Conservation (phyloP, 2,888 invertebrate species). For the Metallyticus violacea region DNA sequence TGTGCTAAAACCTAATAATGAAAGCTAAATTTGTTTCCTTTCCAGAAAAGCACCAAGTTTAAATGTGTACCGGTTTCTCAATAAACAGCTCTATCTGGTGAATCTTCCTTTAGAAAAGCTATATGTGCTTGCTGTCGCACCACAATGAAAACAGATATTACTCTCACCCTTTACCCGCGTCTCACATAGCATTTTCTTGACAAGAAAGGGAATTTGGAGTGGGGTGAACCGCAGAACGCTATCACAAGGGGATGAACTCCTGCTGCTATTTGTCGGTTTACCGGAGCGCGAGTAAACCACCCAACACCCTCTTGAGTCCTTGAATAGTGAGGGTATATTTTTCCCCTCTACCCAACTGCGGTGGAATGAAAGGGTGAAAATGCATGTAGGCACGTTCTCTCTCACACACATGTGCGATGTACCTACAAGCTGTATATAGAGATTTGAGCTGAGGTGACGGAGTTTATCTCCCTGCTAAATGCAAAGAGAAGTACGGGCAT, state of each 20-base stretch:
- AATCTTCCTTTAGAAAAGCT: background rate
- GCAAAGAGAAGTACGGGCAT: background rate
- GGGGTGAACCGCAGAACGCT: background rate
- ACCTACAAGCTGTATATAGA: background rate
- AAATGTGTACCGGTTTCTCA: too few species aligned
- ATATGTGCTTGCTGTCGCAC: background rate
- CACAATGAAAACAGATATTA: background rate
- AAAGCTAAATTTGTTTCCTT: too few species aligned
- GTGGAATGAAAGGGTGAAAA: background rate
- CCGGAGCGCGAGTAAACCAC: constrained; percentile 5
- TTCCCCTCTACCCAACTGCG: background rate
- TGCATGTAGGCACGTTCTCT: background rate
- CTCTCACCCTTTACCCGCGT: background rate
- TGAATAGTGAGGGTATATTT: background rate
- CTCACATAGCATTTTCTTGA: background rate
- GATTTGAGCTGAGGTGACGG: background rate
- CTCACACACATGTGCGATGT: background rate
- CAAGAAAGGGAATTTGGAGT: background rate
- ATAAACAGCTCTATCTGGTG: background rate
- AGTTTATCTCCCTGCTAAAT: background rate
- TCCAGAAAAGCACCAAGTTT: too few species aligned
- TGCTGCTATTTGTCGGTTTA: constrained; percentile 5
- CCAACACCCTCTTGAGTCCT: background rate
- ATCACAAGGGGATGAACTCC: background rate
- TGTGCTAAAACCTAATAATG: too few species aligned